A percentile compares a stretch with the other conserved stretches of the same genome.
phyloP scores from a whole-genome alignment of 92 coral and sea anemone species.

The Epizoanthus illoricatus region DNA sequence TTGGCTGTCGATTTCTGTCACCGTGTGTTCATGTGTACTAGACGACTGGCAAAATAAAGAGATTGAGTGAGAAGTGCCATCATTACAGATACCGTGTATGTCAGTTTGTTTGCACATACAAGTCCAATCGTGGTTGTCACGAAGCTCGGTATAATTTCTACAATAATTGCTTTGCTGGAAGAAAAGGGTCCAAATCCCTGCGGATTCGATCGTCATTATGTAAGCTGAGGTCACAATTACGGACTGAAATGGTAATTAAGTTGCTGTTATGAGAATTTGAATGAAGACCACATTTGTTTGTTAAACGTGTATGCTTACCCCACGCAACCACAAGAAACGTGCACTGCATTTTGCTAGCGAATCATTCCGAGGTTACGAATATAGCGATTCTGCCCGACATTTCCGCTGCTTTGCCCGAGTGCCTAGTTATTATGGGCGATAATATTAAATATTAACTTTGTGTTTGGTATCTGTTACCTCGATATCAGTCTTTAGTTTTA shows the following conservation, averaged over 20 bases:
- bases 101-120: background rate
- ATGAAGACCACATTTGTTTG: conserved; percentile 11
- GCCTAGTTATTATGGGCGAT: background rate
- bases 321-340: conserved; percentile 20
- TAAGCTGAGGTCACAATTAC: conserved; percentile 39
- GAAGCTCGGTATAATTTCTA: conserved; percentile 18
- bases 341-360: background rate
- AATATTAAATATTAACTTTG: conserved; percentile 14
- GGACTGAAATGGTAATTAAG: conserved; percentile 42
- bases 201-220: conserved; percentile 40
- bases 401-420: background rate
- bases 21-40: conserved; percentile 17
- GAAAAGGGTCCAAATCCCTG: conserved; percentile 6
- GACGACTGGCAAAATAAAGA: conserved; percentile 14
- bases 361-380: background rate
- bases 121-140: background rate
- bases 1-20: conserved; percentile 18
- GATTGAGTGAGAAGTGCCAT: conserved; percentile 4
- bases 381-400: background rate
- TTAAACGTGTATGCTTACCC: conserved; percentile 4
- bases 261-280: conserved; percentile 34
- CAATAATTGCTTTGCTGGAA: conserved; percentile 1
- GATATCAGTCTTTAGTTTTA: background rate
- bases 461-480: conserved; percentile 19
- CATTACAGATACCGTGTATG: background rate